These are phyloP conservation scores for Cacatua alba DNA, from an alignment of 2,113 vertebrate species.

Conservation along the genomic window DNA sequence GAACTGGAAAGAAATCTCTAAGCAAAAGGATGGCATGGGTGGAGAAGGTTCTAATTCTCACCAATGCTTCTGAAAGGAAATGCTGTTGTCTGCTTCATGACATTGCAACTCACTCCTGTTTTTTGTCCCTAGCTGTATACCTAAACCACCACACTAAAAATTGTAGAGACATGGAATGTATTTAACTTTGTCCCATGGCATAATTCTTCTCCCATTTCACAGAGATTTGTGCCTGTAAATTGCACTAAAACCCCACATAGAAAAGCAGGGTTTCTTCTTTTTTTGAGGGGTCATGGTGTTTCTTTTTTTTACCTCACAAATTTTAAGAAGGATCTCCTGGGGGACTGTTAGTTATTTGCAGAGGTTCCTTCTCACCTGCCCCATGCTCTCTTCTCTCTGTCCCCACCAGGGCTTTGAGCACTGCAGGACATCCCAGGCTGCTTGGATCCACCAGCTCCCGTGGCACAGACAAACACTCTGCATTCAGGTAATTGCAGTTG, in stretches of 20 bases:
- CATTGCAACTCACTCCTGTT: background rate
- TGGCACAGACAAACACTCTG: background rate
- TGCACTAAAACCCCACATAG: background rate
- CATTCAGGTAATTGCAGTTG: background rate
- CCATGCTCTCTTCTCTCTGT: background rate
- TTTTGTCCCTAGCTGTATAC: background rate
- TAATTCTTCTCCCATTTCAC: background rate
- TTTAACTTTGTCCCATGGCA: background rate
- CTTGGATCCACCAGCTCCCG: background rate
- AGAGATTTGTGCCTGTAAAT: background rate
- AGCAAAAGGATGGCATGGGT: background rate
- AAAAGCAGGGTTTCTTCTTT: accelerated
- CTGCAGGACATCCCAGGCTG: background rate
- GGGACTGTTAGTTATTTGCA: background rate
- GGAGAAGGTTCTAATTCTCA: background rate
- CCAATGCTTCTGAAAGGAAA: background rate
- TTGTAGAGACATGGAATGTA: background rate
- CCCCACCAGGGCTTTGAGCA: accelerated
- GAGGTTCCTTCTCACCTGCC: background rate
- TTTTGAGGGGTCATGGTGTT: accelerated
- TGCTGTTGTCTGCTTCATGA: background rate
- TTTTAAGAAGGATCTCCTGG: background rate
- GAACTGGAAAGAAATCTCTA: background rate
- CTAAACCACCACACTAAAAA: background rate
- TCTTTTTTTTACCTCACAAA: background rate